Evolutionary conservation across 2,797 vertebrate species (phyloP).

Genomic region (Perodicticus potto): DNA sequence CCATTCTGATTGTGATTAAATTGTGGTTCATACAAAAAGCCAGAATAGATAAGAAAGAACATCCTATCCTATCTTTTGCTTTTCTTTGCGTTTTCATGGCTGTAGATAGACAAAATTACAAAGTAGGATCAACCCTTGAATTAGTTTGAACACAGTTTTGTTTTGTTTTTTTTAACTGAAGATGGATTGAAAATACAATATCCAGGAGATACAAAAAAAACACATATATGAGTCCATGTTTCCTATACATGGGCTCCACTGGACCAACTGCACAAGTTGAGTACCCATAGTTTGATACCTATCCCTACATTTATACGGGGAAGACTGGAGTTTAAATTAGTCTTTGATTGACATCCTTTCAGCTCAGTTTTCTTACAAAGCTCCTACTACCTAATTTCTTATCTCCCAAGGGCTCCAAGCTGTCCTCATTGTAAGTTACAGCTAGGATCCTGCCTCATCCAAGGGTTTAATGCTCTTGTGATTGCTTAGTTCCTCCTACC

Average conservation of each 20-base stretch:
- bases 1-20: constrained; percentile 27
- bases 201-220: background rate
- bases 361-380: constrained; percentile 15
- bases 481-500: background rate
- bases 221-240: background rate
- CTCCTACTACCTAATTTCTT: background rate
- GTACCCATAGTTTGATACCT: background rate
- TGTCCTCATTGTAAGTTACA: background rate
- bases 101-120: background rate
- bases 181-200: background rate
- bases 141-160: background rate
- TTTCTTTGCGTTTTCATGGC: background rate
- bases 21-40: background rate
- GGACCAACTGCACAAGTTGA: background rate
- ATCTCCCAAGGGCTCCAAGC: background rate
- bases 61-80: background rate
- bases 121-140: background rate
- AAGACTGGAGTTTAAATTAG: background rate
- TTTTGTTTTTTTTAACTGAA: background rate
- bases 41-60: background rate
- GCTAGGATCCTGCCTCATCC: background rate
- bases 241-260: background rate
- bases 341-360: constrained; percentile 20
- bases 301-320: background rate
- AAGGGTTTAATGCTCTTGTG: background rate